Evolutionary conservation across 1,140 invertebrate genomes (phyloP).

Genomic region (Saccostrea cuccullata): DNA sequence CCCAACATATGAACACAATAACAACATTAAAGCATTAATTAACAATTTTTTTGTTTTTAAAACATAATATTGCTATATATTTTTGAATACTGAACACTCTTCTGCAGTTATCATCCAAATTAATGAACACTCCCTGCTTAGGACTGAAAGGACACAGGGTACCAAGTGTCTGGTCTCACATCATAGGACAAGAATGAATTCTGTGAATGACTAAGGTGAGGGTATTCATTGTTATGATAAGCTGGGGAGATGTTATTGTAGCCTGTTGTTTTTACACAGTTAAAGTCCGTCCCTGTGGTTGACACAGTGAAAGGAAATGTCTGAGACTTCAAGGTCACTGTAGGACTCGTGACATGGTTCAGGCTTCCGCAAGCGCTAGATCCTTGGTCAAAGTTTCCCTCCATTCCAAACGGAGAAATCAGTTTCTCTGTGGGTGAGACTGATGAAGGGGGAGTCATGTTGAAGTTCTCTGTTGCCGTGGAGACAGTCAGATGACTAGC

Average conservation of each 20-base stretch:
- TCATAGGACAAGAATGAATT: slow-evolving; percentile 49
- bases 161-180: slow-evolving; percentile 46
- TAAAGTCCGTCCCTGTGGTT: slow-evolving; percentile 47
- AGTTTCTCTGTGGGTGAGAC: slow-evolving; percentile 94
- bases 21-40: neutral
- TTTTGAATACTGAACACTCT: slow-evolving; percentile 32
- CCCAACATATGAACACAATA: neutral
- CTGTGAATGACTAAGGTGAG: slow-evolving; percentile 46
- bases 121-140: neutral
- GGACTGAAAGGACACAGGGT: slow-evolving; percentile 42
- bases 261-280: slow-evolving; percentile 35
- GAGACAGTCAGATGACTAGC: slow-evolving; percentile 44
- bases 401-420: slow-evolving; percentile 65
- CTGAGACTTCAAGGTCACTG: slow-evolving; percentile 48
- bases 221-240: slow-evolving; percentile 49
- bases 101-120: neutral
- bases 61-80: neutral
- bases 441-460: slow-evolving; percentile 95
- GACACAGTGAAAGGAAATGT: slow-evolving; percentile 45
- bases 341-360: neutral
- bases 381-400: slow-evolving; percentile 50
- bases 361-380: slow-evolving; percentile 28
- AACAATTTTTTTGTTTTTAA: neutral
- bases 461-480: slow-evolving; percentile 61
- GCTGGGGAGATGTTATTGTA: slow-evolving; percentile 30